Percentiles rank a stretch among this genome's conserved stretches.
Evolutionary conservation across 2,113 vertebrate genomes (phyloP).

Genomic region (Centropus unirufus): DNA sequence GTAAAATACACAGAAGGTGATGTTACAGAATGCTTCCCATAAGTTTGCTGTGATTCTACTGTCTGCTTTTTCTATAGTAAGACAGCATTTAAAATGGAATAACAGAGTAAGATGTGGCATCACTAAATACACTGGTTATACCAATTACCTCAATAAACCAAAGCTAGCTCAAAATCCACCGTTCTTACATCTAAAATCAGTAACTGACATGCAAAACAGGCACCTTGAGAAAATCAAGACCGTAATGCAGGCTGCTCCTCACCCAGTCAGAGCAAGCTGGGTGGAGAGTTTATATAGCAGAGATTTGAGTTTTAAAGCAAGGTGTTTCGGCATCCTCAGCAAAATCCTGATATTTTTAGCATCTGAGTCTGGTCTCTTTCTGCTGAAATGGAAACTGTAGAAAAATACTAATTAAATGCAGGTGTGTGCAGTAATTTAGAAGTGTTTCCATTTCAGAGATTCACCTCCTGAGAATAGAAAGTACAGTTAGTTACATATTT

Average conservation of each 20-base stretch:
- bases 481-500: background rate
- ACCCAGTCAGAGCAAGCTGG: background rate
- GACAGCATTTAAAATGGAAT: background rate
- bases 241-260: background rate
- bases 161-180: background rate
- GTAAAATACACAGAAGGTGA: background rate
- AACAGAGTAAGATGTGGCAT: background rate
- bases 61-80: background rate
- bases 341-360: slow-evolving; percentile 29
- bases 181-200: background rate
- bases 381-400: background rate
- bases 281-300: background rate
- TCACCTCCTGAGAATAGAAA: background rate
- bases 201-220: background rate
- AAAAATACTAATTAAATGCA: slow-evolving; percentile 20
- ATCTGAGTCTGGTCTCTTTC: background rate
- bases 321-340: background rate
- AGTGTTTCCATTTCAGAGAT: background rate
- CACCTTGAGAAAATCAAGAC: background rate
- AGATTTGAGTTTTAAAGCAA: background rate
- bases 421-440: background rate
- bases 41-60: background rate
- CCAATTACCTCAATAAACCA: background rate
- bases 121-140: background rate
- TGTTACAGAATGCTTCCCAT: background rate